Percentiles rank a stretch among this genome's conserved stretches.
Conservation (phyloP, 2,113 vertebrate genomes). For the Cyrtonyx montezumae region DNA sequence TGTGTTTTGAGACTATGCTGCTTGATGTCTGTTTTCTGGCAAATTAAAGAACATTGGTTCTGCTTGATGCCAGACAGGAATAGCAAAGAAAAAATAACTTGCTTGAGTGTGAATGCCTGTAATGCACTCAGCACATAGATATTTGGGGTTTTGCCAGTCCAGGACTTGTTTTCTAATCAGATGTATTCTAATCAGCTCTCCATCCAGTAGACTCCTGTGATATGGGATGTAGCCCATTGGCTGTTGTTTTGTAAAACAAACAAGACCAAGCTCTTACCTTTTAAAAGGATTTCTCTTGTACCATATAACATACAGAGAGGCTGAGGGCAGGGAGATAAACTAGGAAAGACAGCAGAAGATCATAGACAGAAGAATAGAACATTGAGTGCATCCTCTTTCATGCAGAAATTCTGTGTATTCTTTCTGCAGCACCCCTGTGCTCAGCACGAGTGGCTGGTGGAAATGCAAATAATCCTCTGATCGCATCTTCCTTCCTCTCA, state of each 20-base stretch:
- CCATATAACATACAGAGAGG: not conserved
- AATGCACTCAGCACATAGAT: not conserved
- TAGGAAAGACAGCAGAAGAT: not conserved
- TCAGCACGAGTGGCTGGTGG: not conserved
- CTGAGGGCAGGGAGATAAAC: not conserved
- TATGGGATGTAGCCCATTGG: not conserved
- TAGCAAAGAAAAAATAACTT: not conserved
- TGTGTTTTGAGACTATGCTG: not conserved
- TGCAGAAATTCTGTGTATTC: not conserved
- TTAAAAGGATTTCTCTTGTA: not conserved
- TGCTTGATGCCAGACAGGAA: not conserved
- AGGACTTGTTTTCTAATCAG: not conserved
- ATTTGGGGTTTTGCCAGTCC: not conserved
- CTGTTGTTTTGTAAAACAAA: not conserved
- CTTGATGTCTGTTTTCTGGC: slow-evolving; percentile 4
- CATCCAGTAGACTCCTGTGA: not conserved
- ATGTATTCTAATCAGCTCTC: not conserved
- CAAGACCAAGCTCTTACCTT: not conserved
- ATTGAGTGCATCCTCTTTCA: not conserved
- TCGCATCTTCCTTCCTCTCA: not conserved
- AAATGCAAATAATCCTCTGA: not conserved
- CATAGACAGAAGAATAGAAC: not conserved
- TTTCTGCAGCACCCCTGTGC: not conserved
- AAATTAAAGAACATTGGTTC: not conserved
- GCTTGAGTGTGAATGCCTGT: not conserved